Evolutionary conservation across 2,797 vertebrate genomes (phyloP).

Genomic region (Cryptoprocta ferox): DNA sequence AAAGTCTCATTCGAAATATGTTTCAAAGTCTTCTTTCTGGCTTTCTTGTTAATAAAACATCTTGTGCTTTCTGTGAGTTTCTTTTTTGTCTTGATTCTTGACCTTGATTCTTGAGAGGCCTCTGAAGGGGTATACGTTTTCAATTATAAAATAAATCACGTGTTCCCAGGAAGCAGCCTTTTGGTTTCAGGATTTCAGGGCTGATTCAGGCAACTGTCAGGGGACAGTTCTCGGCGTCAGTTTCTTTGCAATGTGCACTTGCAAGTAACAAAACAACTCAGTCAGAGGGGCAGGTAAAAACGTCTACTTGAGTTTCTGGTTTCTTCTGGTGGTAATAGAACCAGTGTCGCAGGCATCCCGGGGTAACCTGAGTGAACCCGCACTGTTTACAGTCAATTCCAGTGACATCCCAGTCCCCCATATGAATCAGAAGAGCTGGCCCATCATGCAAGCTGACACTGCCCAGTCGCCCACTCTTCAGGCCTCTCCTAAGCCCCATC

Average conservation of each 20-base stretch:
- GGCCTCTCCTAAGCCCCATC: neutral
- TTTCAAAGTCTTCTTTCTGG: conserved; percentile 26
- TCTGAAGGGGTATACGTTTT: conserved; percentile 66
- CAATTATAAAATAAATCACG: conserved; percentile 20
- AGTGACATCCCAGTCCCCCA: neutral
- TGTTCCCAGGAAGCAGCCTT: conserved; percentile 30
- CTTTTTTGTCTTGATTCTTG: conserved; percentile 51
- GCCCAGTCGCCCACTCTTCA: neutral
- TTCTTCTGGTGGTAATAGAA: neutral
- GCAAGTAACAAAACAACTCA: neutral
- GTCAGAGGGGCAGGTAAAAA: neutral
- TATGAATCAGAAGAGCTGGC: neutral
- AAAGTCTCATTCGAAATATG: conserved; percentile 24
- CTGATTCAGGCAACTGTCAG: neutral
- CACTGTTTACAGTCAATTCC: neutral
- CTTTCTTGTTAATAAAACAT: conserved; percentile 33
- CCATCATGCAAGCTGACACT: rapidly evolving
- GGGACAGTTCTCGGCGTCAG: neutral
- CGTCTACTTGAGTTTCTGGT: neutral
- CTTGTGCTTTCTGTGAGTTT: conserved; percentile 6
- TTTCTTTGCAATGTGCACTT: rapidly evolving
- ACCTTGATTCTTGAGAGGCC: conserved; percentile 14
- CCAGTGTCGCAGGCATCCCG: neutral
- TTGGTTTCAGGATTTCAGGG: conserved; percentile 5
- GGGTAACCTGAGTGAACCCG: neutral